Base-by-base conservation (phyloP, 2,888 invertebrate genomes). In the Hybos culiciformis region DNA sequence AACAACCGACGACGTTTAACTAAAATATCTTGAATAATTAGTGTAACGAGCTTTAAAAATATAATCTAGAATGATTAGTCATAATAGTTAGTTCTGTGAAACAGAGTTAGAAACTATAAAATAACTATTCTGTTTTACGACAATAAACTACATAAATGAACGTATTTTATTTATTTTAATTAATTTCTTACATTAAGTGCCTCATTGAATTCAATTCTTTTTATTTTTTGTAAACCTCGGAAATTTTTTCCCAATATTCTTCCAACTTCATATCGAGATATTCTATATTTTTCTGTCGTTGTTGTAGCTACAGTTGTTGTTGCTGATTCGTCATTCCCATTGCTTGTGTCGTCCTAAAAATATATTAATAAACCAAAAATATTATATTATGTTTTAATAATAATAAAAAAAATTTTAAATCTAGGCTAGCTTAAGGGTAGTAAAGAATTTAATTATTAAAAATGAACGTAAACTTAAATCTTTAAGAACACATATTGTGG, bases 251-350 rank as follows among this genome's bases (percentile, higher is more conserved):
- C 63, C 23, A 62, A 46, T 40, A 67, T 62, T 9, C 56, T 55
- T 3, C 66, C 66, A 41, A 66, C 47, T 43, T 67, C 66, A 47
- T 60, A 61, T 9, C 65, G 57, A 3, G 66, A 57, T 32, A 66
- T 60, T 19, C 56, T 50, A 51, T 58, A 66, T 9, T 49, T 48
- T 44, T 65, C 65, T 0, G 66, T 66, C 3, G 64, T 64, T 26
- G 52, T 53, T 4, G 59, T 52, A 19, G 54, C 54, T 6, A n/a
- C n/a, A n/a, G n/a, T n/a, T 26, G 52, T 53, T 4, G 59, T 52
- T 21, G 54, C 54, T 6, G 54, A 32, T 33, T 50, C 53, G 40
- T 50, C 52, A 31, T 52, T 51, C 24, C 48, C 52, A 5, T 56
- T 51, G 14, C 41, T 44, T 45, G 11, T 45, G 49, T 1, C 41